Conservation (phyloP, 2,797 vertebrate species). For the Loris lydekkerianus region DNA sequence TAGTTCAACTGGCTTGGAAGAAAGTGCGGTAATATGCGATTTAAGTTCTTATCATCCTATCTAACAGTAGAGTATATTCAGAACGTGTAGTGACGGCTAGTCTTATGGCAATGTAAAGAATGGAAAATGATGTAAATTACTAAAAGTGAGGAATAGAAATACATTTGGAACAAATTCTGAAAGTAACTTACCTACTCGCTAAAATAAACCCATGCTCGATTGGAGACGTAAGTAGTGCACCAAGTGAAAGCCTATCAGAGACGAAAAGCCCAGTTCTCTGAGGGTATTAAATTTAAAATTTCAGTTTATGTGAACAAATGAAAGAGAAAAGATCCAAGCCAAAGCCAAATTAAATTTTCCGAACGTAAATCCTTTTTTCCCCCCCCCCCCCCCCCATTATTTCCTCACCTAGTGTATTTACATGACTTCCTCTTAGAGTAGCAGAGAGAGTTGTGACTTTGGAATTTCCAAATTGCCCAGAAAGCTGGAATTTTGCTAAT, state of each 20-base stretch:
- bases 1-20: not conserved
- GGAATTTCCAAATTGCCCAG: not conserved
- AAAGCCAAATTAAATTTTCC: constrained; percentile 35
- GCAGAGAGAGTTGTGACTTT: not conserved
- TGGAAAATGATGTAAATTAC: not conserved
- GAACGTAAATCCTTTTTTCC: not conserved
- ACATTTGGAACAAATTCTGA: not conserved
- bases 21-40: not conserved
- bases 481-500: constrained; percentile 26
- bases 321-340: constrained; percentile 6
- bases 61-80: not conserved
- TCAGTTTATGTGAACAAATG: not conserved
- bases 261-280: not conserved
- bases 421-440: not conserved
- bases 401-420: not conserved
- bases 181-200: not conserved
- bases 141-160: not conserved
- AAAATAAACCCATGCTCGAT: not conserved
- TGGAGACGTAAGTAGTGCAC: not conserved
- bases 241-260: not conserved
- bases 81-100: not conserved
- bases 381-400: not conserved
- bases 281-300: not conserved
- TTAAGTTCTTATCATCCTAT: not conserved
- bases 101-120: not conserved